Percentiles rank a stretch among this genome's conserved stretches.
Conservation (phyloP, 2,888 invertebrate genomes). For the Cephalotes varians region DNA sequence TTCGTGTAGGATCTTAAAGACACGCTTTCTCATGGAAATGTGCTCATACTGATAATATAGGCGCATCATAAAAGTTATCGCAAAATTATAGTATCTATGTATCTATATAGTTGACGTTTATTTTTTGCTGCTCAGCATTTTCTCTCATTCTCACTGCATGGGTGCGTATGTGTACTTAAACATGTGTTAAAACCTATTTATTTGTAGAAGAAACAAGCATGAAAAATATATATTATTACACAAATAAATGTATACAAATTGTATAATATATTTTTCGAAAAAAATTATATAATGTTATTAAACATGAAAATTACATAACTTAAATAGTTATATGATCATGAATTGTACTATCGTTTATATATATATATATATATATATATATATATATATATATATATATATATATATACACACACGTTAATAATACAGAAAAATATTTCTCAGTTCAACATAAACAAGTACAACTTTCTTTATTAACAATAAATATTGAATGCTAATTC, state of each 20-base stretch:
- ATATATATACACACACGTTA: not conserved
- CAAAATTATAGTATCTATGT: slow-evolving; percentile 71
- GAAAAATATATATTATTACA: not conserved
- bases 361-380: too few relatives aligned
- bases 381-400: too few relatives aligned
- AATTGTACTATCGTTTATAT: too few relatives aligned
- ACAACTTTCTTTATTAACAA: too few relatives aligned
- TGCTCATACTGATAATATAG: slow-evolving; percentile 57
- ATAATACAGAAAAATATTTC: not conserved
- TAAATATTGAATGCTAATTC: not conserved
- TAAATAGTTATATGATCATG: not conserved
- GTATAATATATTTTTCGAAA: not conserved
- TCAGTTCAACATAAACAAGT: not conserved
- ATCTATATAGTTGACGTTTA: slow-evolving; percentile 67
- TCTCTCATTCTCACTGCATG: slow-evolving; percentile 21
- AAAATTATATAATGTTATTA: not conserved
- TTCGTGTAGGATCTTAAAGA: slow-evolving; percentile 17
- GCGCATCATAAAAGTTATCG: slow-evolving; percentile 69
- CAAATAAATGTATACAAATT: not conserved
- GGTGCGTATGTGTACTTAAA: not conserved
- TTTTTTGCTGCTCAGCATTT: slow-evolving; percentile 69
- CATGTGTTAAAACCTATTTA: not conserved
- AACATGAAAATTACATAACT: not conserved
- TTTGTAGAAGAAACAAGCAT: not conserved
- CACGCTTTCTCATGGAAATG: slow-evolving; percentile 63